A percentile compares a stretch with the other conserved stretches of the same genome.
Conservation (phyloP, 2,888 invertebrate species). For the Lysandra coridon region DNA sequence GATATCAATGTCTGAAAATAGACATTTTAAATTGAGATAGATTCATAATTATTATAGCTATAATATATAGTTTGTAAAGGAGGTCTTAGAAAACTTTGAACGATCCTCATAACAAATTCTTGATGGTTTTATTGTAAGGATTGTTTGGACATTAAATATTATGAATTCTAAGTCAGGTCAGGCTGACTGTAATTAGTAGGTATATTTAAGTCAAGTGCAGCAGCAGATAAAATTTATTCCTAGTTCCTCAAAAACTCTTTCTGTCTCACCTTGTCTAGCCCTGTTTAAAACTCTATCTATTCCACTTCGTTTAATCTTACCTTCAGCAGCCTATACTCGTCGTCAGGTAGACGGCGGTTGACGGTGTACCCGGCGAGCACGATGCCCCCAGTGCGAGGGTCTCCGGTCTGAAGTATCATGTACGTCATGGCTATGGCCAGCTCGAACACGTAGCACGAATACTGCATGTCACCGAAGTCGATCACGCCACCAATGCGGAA, state of each 20-base stretch:
- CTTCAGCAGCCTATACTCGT: conserved; percentile 85
- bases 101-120: background rate
- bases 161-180: no score
- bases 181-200: no score
- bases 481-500: conserved; percentile 85
- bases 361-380: conserved; percentile 89
- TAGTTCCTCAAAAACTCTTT: no score
- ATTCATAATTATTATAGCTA: background rate
- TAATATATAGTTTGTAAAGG: background rate
- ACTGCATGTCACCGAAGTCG: conserved; percentile 89
- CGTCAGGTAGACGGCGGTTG: conserved; percentile 77
- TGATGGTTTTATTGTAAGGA: no score
- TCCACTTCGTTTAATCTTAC: conserved; percentile 55
- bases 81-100: background rate
- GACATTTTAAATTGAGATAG: background rate
- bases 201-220: no score
- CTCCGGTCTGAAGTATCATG: conserved; percentile 85
- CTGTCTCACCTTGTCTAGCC: background rate
- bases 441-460: conserved; percentile 89
- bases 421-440: conserved; percentile 90
- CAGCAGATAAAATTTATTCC: no score
- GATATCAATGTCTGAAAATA: conserved; percentile 85
- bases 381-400: conserved; percentile 82
- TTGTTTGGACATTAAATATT: no score
- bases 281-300: background rate